A percentile compares a stretch with the other conserved stretches of the same genome.
Evolutionary conservation across 2,888 invertebrate species (phyloP).

Genomic region (Dysmachus trigonus): DNA sequence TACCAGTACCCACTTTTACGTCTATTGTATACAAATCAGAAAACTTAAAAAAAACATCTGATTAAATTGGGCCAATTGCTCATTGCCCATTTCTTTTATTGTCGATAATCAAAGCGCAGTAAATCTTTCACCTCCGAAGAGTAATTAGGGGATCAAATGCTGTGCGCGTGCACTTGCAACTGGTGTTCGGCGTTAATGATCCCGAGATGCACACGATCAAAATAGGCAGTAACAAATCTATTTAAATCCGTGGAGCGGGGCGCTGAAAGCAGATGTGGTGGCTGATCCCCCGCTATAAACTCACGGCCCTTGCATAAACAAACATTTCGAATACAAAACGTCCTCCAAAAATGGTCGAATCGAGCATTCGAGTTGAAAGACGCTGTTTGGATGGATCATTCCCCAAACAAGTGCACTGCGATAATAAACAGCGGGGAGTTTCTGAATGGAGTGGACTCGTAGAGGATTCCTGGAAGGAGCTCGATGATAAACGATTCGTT

Average conservation of each 20-base stretch:
- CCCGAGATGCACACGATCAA: not conserved
- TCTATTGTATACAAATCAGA: not conserved
- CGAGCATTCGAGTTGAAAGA: conserved; percentile 39
- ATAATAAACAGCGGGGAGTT: conserved; percentile 32
- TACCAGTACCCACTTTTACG: not conserved
- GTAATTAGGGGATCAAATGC: not conserved
- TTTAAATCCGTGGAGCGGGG: not conserved
- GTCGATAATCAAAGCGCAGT: not conserved
- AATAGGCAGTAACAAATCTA: conserved; percentile 10
- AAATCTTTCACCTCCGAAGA: conserved; percentile 16
- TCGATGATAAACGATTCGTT: not conserved
- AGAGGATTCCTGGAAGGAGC: not conserved
- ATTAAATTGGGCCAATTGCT: not conserved
- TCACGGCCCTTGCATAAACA: conserved; percentile 8
- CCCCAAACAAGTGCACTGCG: conserved; percentile 35
- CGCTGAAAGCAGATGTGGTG: conserved; percentile 1
- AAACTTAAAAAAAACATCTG: not conserved
- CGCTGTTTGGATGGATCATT: conserved; percentile 32
- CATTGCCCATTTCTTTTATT: not conserved
- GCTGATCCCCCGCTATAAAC: conserved; percentile 14
- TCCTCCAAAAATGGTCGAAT: conserved; percentile 32
- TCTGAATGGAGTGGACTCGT: not conserved
- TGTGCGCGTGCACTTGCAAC: not conserved
- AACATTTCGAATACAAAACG: not conserved
- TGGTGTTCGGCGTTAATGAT: conserved; percentile 10